These are phyloP conservation scores for Drosophila navojoa DNA, from an alignment of 1,140 invertebrate genomes.

Conservation along the genomic window DNA sequence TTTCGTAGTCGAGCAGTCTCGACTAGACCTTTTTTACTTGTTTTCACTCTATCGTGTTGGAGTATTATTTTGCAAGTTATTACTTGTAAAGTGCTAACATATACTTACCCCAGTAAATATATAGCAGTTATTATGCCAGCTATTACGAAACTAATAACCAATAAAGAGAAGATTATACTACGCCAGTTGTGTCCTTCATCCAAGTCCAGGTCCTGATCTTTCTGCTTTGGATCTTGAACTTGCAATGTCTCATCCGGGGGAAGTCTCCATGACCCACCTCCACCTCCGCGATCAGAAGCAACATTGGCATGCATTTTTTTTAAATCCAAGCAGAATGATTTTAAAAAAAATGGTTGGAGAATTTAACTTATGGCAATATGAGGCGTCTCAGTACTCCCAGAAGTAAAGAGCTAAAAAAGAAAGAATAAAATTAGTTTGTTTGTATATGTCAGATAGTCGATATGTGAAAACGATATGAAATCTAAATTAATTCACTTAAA, in stretches of 20 bases:
- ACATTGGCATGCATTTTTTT: constrained; percentile 91
- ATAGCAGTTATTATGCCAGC: constrained; percentile 93
- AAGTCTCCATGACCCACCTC: constrained; percentile 90
- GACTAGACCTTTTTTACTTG: too few relatives aligned
- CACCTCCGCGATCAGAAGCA: constrained; percentile 89
- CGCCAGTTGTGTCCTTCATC: constrained; percentile 94
- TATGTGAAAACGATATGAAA: too few relatives aligned
- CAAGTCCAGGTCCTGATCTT: constrained; percentile 87
- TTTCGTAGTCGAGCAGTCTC: too few relatives aligned
- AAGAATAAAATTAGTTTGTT: background rate
- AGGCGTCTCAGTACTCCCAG: constrained; percentile 20
- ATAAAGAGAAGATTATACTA: constrained; percentile 92
- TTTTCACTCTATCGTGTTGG: too few relatives aligned
- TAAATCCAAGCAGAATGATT: constrained; percentile 7
- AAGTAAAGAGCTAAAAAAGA: constrained; percentile 39
- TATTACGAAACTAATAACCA: constrained; percentile 93
- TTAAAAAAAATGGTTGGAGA: constrained; percentile 32
- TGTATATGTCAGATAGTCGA: too few relatives aligned
- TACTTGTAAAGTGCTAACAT: too few relatives aligned
- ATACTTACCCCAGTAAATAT: constrained; percentile 90
- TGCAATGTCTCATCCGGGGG: constrained; percentile 94
- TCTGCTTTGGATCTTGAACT: constrained; percentile 92
- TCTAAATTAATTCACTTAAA: too few relatives aligned
- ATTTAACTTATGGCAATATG: constrained; percentile 36
- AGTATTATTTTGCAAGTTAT: too few relatives aligned